Evolutionary conservation across 1,140 invertebrate species (phyloP).

Genomic region (Hylaeus anthracinus): DNA sequence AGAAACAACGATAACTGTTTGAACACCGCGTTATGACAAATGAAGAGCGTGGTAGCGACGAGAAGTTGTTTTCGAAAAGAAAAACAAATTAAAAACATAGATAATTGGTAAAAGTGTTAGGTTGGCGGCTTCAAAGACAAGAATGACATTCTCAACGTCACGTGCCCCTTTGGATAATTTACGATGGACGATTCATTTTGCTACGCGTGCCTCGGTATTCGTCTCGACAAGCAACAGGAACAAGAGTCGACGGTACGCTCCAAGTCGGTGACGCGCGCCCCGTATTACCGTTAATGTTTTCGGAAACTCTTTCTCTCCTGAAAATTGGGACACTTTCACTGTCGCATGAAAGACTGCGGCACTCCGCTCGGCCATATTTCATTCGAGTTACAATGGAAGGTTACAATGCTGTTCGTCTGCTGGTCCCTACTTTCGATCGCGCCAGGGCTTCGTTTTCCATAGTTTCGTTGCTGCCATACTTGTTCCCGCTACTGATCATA

Average conservation of each 20-base stretch:
- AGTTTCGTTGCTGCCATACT: constrained; percentile 25
- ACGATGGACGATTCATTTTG: constrained; percentile 5
- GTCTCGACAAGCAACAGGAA: background rate
- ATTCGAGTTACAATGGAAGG: constrained; percentile 43
- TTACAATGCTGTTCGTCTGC: constrained; percentile 21
- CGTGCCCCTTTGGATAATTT: background rate
- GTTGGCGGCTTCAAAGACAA: too few relatives aligned
- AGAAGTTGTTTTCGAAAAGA: too few relatives aligned
- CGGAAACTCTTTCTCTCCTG: constrained; percentile 50
- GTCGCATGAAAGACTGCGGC: constrained; percentile 53
- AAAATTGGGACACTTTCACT: constrained; percentile 66
- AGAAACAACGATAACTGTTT: too few relatives aligned
- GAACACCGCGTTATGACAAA: too few relatives aligned
- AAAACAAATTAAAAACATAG: too few relatives aligned
- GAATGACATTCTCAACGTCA: background rate
- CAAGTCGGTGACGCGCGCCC: constrained; percentile 30
- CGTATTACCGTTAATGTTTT: constrained; percentile 33
- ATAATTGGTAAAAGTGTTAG: too few relatives aligned
- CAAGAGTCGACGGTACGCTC: constrained; percentile 5
- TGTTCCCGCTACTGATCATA: background rate
- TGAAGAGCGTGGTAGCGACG: too few relatives aligned
- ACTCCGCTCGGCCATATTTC: constrained; percentile 46
- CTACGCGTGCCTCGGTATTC: background rate
- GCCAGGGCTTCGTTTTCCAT: constrained; percentile 29
- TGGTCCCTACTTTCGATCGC: constrained; percentile 52